Evolutionary conservation across 2,888 invertebrate species (phyloP).

Genomic region (Tachina grossa): DNA sequence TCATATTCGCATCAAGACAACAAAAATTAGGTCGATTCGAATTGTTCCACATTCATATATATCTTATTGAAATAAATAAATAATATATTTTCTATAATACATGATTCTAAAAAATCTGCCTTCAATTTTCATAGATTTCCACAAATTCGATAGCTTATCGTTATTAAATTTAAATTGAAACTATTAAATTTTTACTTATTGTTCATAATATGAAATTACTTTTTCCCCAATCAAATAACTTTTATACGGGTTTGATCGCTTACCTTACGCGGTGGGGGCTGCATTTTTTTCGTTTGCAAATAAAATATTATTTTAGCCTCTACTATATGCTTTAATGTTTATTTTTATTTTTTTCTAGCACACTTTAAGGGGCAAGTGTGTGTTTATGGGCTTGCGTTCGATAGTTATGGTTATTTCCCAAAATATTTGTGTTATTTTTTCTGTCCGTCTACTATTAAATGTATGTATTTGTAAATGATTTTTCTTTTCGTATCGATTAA

Average conservation of each 20-base stretch:
- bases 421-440: constrained; percentile 49
- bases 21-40: no score
- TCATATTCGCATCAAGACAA: no score
- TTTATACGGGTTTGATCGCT: constrained; percentile 78
- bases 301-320: constrained; percentile 54
- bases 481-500: constrained; percentile 52
- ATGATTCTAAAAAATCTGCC: no score
- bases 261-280: constrained; percentile 94
- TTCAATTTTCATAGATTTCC: not conserved
- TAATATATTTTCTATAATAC: not conserved
- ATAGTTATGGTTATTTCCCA: constrained; percentile 54
- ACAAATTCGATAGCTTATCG: not conserved
- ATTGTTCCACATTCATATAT: not conserved
- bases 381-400: constrained; percentile 24
- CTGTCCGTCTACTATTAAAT: constrained; percentile 37
- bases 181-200: not conserved
- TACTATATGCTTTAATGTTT: constrained; percentile 57
- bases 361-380: constrained; percentile 51
- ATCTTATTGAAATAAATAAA: not conserved
- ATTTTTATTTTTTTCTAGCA: constrained; percentile 56
- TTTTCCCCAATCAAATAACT: constrained; percentile 56
- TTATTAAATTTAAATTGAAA: no score
- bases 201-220: constrained; percentile 38
- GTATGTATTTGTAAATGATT: not conserved
- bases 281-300: constrained; percentile 84